Conservation (phyloP, 2,888 invertebrate genomes). For the Ennomos quercinarius region DNA sequence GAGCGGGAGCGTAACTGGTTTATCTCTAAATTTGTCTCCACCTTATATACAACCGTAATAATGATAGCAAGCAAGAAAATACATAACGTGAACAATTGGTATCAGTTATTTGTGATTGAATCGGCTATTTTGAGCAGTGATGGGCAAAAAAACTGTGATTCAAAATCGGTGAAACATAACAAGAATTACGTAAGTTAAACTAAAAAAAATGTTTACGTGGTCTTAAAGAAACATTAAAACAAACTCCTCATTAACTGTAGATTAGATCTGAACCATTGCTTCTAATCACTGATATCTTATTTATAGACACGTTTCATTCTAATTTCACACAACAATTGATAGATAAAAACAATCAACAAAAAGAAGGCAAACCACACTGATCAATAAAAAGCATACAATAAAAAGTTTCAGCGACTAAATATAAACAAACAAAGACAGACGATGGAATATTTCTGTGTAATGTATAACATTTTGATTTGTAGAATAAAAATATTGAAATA, state of each 20-base stretch:
- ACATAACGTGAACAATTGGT: slow-evolving; percentile 8
- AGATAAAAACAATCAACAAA: not conserved
- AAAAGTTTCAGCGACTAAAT: slow-evolving; percentile 2
- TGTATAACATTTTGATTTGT: too few species aligned
- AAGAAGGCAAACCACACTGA: not conserved
- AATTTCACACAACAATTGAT: not conserved
- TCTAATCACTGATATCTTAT: too few species aligned
- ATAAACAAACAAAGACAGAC: slow-evolving; percentile 3
- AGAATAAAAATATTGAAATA: too few species aligned
- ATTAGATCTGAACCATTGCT: too few species aligned
- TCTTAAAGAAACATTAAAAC: too few species aligned
- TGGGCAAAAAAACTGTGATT: not conserved
- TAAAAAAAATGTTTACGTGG: too few species aligned
- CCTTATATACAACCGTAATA: slow-evolving; percentile 29
- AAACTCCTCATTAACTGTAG: too few species aligned
- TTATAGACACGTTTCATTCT: not conserved
- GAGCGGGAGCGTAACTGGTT: slow-evolving; percentile 21
- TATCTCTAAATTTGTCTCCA: slow-evolving; percentile 9
- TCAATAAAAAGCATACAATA: not conserved
- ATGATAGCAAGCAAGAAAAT: slow-evolving; percentile 25
- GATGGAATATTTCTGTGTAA: not conserved
- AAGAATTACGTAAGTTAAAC: too few species aligned
- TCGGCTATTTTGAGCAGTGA: not conserved
- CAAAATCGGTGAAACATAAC: too few species aligned
- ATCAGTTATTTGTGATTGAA: slow-evolving; percentile 4